These are phyloP conservation scores for Pachyramphus minor DNA, from an alignment of 2,113 vertebrate species.

Conservation along the genomic window DNA sequence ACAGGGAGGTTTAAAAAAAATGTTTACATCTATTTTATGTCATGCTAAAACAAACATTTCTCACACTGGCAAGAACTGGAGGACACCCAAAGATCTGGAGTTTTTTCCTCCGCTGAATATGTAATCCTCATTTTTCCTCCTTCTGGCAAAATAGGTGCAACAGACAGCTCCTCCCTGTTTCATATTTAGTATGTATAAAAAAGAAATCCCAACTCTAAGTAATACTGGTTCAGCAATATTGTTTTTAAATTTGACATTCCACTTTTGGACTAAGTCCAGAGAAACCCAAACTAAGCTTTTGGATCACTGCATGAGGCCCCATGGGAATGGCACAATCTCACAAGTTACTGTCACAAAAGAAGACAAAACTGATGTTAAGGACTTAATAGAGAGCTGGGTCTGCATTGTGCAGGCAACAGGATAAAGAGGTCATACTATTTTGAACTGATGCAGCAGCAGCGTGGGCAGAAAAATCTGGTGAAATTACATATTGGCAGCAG, in stretches of 20 bases:
- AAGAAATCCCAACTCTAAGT: background rate
- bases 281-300: background rate
- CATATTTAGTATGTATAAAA: background rate
- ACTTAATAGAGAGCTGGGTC: background rate
- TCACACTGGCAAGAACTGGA: background rate
- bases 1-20: conserved; percentile 31
- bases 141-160: background rate
- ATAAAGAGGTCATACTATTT: conserved; percentile 25
- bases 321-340: background rate
- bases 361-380: background rate
- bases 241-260: background rate
- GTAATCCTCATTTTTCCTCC: background rate
- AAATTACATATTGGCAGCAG: background rate
- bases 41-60: conserved; percentile 1
- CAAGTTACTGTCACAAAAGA: background rate
- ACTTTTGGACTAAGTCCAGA: background rate
- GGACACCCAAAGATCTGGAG: background rate
- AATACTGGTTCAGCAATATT: background rate
- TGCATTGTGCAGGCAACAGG: background rate
- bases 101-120: background rate
- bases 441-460: background rate
- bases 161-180: background rate
- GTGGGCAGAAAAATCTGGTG: background rate
- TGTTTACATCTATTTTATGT: background rate
- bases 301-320: fast-evolving